Evolutionary conservation across 2,113 vertebrate species (phyloP), one percentile per base, ranked within the genome.

Genomic region (Cyanocitta stelleri): DNA sequence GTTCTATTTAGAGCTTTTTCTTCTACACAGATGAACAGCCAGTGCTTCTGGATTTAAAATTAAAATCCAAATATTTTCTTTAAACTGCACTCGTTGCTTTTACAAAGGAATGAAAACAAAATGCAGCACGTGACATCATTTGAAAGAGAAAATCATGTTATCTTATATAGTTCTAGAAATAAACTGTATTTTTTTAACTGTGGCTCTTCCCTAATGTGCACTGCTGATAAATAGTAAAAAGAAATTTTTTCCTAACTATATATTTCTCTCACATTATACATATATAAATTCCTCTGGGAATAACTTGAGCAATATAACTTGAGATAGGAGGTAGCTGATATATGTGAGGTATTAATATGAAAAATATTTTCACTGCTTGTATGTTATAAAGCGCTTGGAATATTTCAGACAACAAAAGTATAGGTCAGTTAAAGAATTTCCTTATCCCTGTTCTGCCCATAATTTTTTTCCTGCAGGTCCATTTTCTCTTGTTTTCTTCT

Each of bases 221-320:
- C 49, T 89, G 73, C 76, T 95, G 93, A 96, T 93, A 95, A 97
- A 95, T 44, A 93, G 82, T 63, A 84, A 81, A 96, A 96, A 80
- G 56, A 77, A 95, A 87, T 95, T 92, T 71, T 96, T 80, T 94
- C 79, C 80, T 90, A 96, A 96, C 75, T 93, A 90, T 87, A 54
- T 86, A 85, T 95, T 77, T 96, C 48, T 95, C 87, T 93, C 51
- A 9, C 75, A 95, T 89, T 96, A 83, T 89, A 96, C 92, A 90
- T 94, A 95, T 93, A 96, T 87, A 81, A 96, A 88, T 76, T 94
- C 93, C 67, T 91, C 69, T 92, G 89, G 95, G 96, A 96, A 90
- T 93, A 96, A 95, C 78, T 96, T 96, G 37, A 96, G 92, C 67
- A 96, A 91, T 96, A 93, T 94, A 96, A 84, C 61, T 85, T 90